phyloP scores from a whole-genome alignment of 2,113 vertebrate genomes.

The Centropristis striata region DNA sequence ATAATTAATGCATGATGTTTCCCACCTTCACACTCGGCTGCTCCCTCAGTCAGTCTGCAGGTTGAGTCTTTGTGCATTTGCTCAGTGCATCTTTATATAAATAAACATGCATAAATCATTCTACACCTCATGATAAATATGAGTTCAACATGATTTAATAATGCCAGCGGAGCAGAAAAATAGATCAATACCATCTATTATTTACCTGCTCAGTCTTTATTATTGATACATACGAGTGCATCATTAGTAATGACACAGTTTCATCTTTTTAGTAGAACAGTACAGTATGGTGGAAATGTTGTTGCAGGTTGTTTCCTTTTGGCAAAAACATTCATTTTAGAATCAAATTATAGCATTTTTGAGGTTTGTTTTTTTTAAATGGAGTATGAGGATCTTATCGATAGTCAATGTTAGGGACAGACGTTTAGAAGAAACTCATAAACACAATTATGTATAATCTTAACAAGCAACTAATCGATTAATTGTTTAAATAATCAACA shows the following conservation, averaged over 20 bases:
- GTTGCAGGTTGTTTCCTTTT: too few relatives aligned
- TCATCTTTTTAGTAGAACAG: background rate
- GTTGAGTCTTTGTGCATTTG: slow-evolving; percentile 14
- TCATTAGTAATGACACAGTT: background rate
- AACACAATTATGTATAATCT: too few relatives aligned
- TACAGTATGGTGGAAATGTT: too few relatives aligned
- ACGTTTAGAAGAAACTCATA: too few relatives aligned
- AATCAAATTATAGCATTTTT: too few relatives aligned
- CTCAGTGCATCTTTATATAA: background rate
- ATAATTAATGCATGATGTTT: slow-evolving; percentile 76
- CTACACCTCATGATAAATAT: too few relatives aligned
- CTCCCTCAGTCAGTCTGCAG: slow-evolving; percentile 16
- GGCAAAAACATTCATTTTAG: too few relatives aligned
- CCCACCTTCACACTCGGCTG: slow-evolving; percentile 36
- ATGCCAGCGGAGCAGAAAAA: background rate
- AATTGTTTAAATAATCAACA: too few relatives aligned
- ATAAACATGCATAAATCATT: background rate
- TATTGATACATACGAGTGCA: background rate
- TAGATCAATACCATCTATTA: background rate
- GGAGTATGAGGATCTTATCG: too few relatives aligned
- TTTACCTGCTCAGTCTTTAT: background rate
- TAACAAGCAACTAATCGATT: too few relatives aligned
- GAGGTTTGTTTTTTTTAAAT: too few relatives aligned
- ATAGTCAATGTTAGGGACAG: too few relatives aligned
- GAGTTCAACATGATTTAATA: slow-evolving; percentile 7